phyloP scores from a whole-genome alignment of 2,888 invertebrate genomes.

The Meta bourneti region DNA sequence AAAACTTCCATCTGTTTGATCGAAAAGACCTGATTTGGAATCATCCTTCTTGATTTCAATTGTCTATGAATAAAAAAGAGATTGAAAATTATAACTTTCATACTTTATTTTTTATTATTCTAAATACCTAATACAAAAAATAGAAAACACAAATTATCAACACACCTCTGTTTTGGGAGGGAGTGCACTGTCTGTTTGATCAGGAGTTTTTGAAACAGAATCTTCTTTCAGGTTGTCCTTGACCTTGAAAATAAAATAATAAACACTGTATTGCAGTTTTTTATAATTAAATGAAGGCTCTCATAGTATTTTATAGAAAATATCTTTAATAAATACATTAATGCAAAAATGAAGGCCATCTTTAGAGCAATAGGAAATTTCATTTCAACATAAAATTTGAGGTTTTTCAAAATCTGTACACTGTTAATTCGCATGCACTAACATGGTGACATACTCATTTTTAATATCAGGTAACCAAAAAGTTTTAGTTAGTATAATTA shows the following conservation, averaged over 20 bases:
- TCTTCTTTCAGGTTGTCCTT: neutral
- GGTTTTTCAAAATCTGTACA: too few relatives aligned
- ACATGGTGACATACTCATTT: too few relatives aligned
- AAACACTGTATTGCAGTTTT: neutral
- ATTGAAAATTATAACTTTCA: neutral
- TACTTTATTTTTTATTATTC: neutral
- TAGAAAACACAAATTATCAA: slow-evolving; percentile 9
- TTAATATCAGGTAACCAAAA: too few relatives aligned
- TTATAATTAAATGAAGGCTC: neutral
- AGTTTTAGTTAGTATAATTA: too few relatives aligned
- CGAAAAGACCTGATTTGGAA: neutral
- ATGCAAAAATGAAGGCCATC: neutral
- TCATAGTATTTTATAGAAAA: neutral
- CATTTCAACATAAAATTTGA: neutral
- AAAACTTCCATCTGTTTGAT: neutral
- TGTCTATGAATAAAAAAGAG: neutral
- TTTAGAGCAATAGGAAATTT: neutral
- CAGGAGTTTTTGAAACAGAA: neutral
- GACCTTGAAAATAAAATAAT: neutral
- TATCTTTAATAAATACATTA: neutral
- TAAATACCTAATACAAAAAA: neutral
- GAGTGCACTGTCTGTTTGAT: neutral
- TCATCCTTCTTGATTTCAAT: neutral
- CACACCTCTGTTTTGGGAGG: slow-evolving; percentile 19
- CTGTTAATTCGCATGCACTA: too few relatives aligned